A percentile compares a stretch with the other conserved stretches of the same genome.
Conservation (phyloP, 1,140 invertebrate species). For the Diabrotica undecimpunctata region DNA sequence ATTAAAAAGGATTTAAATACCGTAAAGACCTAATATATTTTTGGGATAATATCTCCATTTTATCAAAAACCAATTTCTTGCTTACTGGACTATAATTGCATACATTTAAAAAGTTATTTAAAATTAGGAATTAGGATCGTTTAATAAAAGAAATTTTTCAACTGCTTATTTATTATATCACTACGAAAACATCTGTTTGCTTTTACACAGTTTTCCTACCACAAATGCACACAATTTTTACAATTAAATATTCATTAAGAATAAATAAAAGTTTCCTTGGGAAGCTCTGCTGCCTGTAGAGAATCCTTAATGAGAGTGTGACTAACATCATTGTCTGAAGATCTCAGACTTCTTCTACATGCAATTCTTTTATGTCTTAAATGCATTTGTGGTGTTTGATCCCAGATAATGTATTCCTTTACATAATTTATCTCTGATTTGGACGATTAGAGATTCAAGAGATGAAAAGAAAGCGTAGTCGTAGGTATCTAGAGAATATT, state of each 20-base stretch:
- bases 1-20: no score
- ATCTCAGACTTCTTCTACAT: neutral
- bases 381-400: neutral
- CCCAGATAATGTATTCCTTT: constrained; percentile 1
- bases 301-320: neutral
- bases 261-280: neutral
- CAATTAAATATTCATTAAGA: neutral
- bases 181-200: no score
- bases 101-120: no score
- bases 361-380: neutral
- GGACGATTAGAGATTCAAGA: constrained; percentile 2
- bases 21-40: no score
- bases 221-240: neutral
- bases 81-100: no score
- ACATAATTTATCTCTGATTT: constrained; percentile 3
- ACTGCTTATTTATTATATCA: no score
- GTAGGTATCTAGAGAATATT: neutral
- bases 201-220: neutral
- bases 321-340: neutral
- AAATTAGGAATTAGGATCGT: no score
- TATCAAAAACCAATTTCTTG: no score
- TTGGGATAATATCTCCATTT: no score
- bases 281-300: neutral
- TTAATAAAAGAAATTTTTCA: no score
- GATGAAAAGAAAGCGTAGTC: neutral